Percentiles rank a stretch among this genome's conserved stretches.
Conservation (phyloP, 2,888 invertebrate species). For the Eristalis pertinax region DNA sequence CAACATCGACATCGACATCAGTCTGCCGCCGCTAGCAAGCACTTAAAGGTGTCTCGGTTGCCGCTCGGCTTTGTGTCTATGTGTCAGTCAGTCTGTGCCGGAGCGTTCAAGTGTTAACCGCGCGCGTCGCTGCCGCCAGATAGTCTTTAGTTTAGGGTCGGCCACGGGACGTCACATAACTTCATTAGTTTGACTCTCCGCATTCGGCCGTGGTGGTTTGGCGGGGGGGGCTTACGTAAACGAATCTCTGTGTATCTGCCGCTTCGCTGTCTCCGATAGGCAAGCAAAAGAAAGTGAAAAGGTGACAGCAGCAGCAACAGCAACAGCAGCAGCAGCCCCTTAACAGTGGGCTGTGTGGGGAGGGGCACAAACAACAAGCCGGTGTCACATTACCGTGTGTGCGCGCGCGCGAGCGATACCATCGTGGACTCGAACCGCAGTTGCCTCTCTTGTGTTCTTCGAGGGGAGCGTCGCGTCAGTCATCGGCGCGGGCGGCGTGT, state of each 20-base stretch:
- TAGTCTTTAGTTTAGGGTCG: conserved; percentile 47
- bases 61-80: conserved; percentile 1
- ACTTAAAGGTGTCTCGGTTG: conserved; percentile 47
- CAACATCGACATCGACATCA: conserved; percentile 19
- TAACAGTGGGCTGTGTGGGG: neutral
- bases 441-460: neutral
- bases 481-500: neutral
- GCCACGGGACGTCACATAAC: conserved; percentile 15
- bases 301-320: conserved; percentile 36
- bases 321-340: conserved; percentile 12
- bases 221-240: conserved; percentile 30
- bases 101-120: conserved; percentile 39
- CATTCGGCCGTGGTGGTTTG: conserved; percentile 5
- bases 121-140: conserved; percentile 40
- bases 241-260: conserved; percentile 8
- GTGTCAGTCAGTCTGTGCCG: conserved; percentile 28
- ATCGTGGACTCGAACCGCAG: neutral
- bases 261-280: conserved; percentile 6
- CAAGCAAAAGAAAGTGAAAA: conserved; percentile 64
- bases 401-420: neutral
- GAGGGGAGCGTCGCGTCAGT: neutral
- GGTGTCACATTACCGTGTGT: conserved; percentile 62
- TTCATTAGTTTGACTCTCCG: conserved; percentile 42
- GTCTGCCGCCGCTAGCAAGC: conserved; percentile 60
- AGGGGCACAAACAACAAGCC: conserved; percentile 45